phyloP scores from a whole-genome alignment of 2,888 invertebrate species.

The Macrophya alboannulata region DNA sequence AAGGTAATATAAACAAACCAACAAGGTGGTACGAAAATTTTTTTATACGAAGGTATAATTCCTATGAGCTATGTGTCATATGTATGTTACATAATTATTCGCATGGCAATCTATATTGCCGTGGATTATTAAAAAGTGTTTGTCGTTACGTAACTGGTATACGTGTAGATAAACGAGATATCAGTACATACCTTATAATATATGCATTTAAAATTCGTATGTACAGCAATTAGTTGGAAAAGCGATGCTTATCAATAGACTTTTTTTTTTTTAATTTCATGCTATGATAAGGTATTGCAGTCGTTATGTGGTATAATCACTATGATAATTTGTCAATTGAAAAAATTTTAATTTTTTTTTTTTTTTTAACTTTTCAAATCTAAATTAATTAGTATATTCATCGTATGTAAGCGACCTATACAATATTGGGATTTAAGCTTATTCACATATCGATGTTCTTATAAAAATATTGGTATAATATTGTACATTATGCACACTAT shows the following conservation, averaged over 20 bases:
- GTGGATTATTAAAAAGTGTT: neutral
- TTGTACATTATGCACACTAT: neutral
- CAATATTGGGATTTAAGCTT: neutral
- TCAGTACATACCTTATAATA: too few relatives aligned
- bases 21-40: neutral
- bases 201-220: too few relatives aligned
- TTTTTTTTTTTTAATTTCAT: too few relatives aligned
- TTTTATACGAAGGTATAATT: neutral
- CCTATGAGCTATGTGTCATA: neutral
- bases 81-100: neutral
- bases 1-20: conserved; percentile 39
- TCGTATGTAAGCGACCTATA: neutral
- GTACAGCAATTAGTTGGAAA: too few relatives aligned
- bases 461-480: neutral
- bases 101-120: neutral
- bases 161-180: too few relatives aligned
- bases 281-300: too few relatives aligned
- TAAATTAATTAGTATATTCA: neutral
- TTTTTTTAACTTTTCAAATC: too few relatives aligned
- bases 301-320: too few relatives aligned
- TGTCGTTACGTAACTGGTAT: neutral
- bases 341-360: too few relatives aligned
- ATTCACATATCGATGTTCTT: neutral
- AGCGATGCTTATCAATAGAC: too few relatives aligned
- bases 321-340: neutral